Evolutionary conservation across 2,113 vertebrate species (phyloP).

Genomic region (Formicarius rufipectus): DNA sequence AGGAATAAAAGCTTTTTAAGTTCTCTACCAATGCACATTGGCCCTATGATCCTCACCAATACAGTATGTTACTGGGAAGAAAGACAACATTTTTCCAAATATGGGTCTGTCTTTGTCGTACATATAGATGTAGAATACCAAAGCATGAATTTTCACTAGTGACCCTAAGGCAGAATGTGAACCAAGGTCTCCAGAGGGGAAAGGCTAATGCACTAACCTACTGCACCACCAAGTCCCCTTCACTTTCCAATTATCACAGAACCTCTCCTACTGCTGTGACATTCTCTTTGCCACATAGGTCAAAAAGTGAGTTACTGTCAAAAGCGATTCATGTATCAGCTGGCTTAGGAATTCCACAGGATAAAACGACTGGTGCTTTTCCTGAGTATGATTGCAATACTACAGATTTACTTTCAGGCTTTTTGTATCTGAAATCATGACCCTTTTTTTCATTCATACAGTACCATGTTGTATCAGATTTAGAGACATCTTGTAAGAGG

Average conservation of each 20-base stretch:
- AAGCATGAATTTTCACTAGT: slow-evolving; percentile 25
- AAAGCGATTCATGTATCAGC: slow-evolving; percentile 47
- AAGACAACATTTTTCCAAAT: not conserved
- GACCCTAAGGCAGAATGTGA: slow-evolving; percentile 39
- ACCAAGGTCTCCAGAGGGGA: slow-evolving; percentile 18
- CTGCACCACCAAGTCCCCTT: slow-evolving; percentile 43
- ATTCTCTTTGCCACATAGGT: slow-evolving; percentile 46
- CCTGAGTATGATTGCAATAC: not conserved
- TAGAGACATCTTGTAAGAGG: not conserved
- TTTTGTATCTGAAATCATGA: not conserved
- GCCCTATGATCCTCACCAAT: not conserved
- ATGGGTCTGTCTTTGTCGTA: not conserved
- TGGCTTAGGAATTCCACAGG: not conserved
- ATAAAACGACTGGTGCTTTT: not conserved
- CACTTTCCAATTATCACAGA: slow-evolving; percentile 60
- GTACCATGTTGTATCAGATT: not conserved
- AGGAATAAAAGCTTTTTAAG: not conserved
- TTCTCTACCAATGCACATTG: not conserved
- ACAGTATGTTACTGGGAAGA: not conserved
- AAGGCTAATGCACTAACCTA: slow-evolving; percentile 53
- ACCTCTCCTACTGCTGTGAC: slow-evolving; percentile 31
- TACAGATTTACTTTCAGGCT: not conserved
- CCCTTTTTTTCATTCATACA: not conserved
- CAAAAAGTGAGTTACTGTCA: slow-evolving; percentile 63
- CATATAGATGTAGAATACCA: not conserved